Conservation (phyloP, 1,140 invertebrate genomes). For the Drosophila serrata region DNA sequence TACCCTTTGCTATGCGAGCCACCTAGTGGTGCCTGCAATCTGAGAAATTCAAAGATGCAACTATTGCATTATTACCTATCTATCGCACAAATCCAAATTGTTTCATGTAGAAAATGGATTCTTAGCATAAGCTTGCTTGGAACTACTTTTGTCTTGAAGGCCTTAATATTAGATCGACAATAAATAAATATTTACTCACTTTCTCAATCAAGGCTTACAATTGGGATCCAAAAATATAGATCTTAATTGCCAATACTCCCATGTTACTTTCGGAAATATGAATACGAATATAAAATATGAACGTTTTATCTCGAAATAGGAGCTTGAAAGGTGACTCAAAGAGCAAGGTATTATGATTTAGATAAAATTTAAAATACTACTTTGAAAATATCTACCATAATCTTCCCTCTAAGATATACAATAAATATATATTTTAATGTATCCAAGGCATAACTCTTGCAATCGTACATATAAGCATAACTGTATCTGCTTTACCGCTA, state of each 20-base stretch:
- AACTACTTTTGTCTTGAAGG: too few relatives aligned
- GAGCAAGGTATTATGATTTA: background rate
- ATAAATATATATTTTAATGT: background rate
- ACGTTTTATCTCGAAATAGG: too few relatives aligned
- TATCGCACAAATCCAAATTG: background rate
- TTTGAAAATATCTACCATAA: background rate
- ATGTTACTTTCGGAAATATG: too few relatives aligned
- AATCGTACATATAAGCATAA: slow-evolving; percentile 6
- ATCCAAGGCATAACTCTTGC: background rate
- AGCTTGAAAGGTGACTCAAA: too few relatives aligned
- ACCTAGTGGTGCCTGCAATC: background rate
- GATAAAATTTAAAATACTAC: background rate
- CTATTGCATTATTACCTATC: background rate
- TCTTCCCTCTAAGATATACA: background rate
- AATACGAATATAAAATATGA: too few relatives aligned
- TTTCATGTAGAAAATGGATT: background rate
- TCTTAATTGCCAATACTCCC: too few relatives aligned
- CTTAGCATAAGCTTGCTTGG: background rate
- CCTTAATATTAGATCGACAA: too few relatives aligned
- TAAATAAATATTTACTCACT: too few relatives aligned
- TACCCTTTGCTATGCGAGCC: background rate
- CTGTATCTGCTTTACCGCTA: slow-evolving; percentile 9
- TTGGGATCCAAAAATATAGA: too few relatives aligned
- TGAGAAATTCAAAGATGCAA: background rate
- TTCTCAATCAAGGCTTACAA: too few relatives aligned